A percentile compares a stretch with the other conserved stretches of the same genome.
Conservation (phyloP, 2,888 invertebrate species). For the Lissocephala sabroskyi region DNA sequence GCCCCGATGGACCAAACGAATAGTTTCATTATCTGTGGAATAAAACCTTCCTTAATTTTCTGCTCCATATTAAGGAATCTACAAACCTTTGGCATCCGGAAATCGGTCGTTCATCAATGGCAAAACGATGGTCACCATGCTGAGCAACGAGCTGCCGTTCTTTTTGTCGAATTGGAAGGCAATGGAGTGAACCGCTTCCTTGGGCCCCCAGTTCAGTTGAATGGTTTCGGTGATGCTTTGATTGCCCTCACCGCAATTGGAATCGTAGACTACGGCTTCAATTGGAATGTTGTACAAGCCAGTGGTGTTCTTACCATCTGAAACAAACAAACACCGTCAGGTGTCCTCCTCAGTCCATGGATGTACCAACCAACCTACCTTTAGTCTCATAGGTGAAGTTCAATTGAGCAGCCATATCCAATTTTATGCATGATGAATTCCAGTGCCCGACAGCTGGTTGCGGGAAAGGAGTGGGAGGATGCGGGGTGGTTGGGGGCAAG, state of each 20-base stretch:
- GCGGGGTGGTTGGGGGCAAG: conserved; percentile 58
- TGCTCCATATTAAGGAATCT: no score
- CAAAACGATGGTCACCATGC: conserved; percentile 56
- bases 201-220: conserved; percentile 70
- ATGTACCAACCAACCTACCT: conserved; percentile 44
- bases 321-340: conserved; percentile 1
- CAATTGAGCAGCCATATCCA: conserved; percentile 79
- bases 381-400: conserved; percentile 73
- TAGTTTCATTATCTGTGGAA: conserved; percentile 63
- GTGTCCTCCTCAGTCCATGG: neutral
- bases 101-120: conserved; percentile 62
- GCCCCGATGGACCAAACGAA: conserved; percentile 74
- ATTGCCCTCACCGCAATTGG: conserved; percentile 67
- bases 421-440: conserved; percentile 78
- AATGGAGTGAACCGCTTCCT: conserved; percentile 49
- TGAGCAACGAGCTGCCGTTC: conserved; percentile 64
- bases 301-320: conserved; percentile 63
- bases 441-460: conserved; percentile 73
- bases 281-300: conserved; percentile 73
- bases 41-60: no score
- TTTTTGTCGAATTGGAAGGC: conserved; percentile 72
- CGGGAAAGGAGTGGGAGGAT: conserved; percentile 64
- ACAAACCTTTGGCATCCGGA: conserved; percentile 68
- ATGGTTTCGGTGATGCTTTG: conserved; percentile 65
- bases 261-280: conserved; percentile 67